A percentile compares a stretch with the other conserved stretches of the same genome.
These are phyloP conservation scores for Grallaria varia DNA, from an alignment of 2,113 vertebrate genomes.

Conservation along the genomic window DNA sequence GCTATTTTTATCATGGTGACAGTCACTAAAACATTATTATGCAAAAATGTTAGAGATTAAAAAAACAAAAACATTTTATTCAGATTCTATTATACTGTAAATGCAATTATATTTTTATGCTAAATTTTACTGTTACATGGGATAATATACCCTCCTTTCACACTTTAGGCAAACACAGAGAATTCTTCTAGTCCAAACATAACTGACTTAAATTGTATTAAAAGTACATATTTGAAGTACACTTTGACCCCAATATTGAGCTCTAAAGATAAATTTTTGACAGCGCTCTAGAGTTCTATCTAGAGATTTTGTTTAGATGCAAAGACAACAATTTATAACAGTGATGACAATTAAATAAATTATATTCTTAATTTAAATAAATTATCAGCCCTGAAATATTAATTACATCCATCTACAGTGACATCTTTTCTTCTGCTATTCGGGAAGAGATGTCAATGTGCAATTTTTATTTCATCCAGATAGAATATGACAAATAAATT, in stretches of 20 bases:
- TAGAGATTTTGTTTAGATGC: background rate
- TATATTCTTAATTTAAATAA: background rate
- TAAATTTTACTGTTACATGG: background rate
- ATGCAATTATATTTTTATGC: background rate
- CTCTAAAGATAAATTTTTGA: background rate
- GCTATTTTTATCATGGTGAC: background rate
- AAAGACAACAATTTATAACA: background rate
- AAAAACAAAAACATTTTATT: background rate
- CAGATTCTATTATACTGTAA: background rate
- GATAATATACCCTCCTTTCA: background rate
- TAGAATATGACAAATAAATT: background rate
- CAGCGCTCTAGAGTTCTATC: background rate
- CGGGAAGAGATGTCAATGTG: background rate
- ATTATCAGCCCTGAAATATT: background rate
- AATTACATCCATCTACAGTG: rapidly evolving
- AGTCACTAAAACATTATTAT: background rate
- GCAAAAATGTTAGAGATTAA: background rate
- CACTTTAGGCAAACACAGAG: background rate
- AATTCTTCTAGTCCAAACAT: background rate
- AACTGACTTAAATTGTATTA: background rate
- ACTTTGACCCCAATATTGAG: background rate
- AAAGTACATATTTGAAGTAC: background rate
- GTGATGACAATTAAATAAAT: background rate
- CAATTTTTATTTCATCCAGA: background rate
- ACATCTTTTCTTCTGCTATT: background rate